Base-by-base conservation (phyloP, 2,113 vertebrate genomes). In the Gila orcuttii region DNA sequence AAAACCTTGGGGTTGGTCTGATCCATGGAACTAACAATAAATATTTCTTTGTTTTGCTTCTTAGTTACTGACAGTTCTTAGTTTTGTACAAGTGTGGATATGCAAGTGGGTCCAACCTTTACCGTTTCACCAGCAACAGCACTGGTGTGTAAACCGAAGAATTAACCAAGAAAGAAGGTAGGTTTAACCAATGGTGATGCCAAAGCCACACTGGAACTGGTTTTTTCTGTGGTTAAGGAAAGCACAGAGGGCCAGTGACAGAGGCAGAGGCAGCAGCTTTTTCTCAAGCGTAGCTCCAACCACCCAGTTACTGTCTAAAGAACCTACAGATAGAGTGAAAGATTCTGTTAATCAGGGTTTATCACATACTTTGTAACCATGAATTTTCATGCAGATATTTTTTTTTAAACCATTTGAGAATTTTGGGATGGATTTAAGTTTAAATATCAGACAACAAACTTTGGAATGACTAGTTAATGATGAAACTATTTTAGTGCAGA, bases 131-230 rank as follows among this genome's bases (percentile, higher is more conserved):
- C 78, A 80, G 59, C 39, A 2, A 79, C 2, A 0, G 36, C n/a
- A 28, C 57, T 28, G 78, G 36, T 62, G 6, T 42, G 78, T 79
- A 79, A 79, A 79, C 78, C 28, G 36, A n/a, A 47, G 39, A 4
- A 80, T 45, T 64, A 45, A 64, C 23, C 59, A 28, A 19, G 19
- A 62, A 45, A 17, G 42, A 68, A 3, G 23, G n/a, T 25, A 68
- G 21, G 85, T 89, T 87, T 94, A 97, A 86, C 96, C 96, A 0
- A 97, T 96, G 75, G 96, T 97, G 83, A 97, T 92, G 79, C 96
- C 96, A 0, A 97, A 97, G 2, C 97, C 97, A 0, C 96, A 97
- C 92, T 96, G 95, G 93, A 97, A 97, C 93, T 96, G 96, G 94
- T 96, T 96, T 93, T 97, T 97, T 47, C 91, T 94, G 88, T 97